phyloP scores from a whole-genome alignment of 2,797 vertebrate species.

The Avahi laniger region DNA sequence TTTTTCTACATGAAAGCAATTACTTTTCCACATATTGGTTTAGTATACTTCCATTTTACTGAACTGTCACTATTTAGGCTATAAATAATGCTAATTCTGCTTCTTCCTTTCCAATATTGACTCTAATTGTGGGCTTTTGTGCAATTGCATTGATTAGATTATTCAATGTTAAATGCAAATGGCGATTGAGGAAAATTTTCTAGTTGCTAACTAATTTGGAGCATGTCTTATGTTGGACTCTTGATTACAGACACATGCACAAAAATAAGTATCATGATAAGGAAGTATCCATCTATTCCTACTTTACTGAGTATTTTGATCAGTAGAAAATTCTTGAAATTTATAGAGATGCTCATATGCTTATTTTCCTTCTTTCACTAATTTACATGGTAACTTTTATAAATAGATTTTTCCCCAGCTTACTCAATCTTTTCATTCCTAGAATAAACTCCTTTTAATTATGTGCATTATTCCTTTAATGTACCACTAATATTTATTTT shows the following conservation, averaged over 20 bases:
- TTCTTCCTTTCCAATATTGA: not conserved
- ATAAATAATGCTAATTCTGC: not conserved
- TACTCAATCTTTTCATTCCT: not conserved
- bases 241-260: not conserved
- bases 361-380: not conserved
- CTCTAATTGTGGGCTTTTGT: not conserved
- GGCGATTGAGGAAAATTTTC: not conserved
- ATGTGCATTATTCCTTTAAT: not conserved
- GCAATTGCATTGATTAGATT: not conserved
- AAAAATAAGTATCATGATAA: not conserved
- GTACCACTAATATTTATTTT: not conserved
- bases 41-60: not conserved
- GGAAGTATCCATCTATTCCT: not conserved
- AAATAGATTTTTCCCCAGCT: not conserved
- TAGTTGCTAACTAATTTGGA: not conserved
- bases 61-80: not conserved
- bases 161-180: not conserved
- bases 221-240: not conserved
- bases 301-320: not conserved
- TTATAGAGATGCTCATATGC: not conserved
- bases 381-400: not conserved
- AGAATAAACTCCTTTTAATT: not conserved
- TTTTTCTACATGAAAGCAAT: not conserved
- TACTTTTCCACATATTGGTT: not conserved
- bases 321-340: not conserved